phyloP scores from a whole-genome alignment of 1,140 invertebrate species.

The Drosophila subpulchrella region DNA sequence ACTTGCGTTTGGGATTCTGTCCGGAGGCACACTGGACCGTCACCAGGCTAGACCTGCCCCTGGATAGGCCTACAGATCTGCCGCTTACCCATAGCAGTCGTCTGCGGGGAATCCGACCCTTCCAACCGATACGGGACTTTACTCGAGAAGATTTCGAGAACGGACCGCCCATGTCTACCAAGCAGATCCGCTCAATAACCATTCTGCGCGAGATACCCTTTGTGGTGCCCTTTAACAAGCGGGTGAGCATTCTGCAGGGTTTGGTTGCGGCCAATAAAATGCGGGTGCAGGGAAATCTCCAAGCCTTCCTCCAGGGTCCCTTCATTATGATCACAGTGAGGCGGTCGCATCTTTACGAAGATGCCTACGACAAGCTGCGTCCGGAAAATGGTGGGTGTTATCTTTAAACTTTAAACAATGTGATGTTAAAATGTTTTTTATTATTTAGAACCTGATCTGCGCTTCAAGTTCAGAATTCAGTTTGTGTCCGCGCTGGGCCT shows the following conservation, averaged over 20 bases:
- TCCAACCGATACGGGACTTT: slow-evolving; percentile 87
- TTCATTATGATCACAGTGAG: slow-evolving; percentile 93
- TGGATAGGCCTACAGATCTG: slow-evolving; percentile 87
- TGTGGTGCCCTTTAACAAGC: slow-evolving; percentile 94
- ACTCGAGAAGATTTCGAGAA: slow-evolving; percentile 89
- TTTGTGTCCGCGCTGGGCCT: slow-evolving; percentile 95
- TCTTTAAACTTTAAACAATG: background rate
- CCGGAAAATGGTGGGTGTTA: slow-evolving; percentile 91
- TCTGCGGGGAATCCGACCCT: slow-evolving; percentile 87
- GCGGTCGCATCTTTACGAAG: slow-evolving; percentile 97
- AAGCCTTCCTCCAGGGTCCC: slow-evolving; percentile 90
- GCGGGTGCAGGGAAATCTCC: slow-evolving; percentile 88
- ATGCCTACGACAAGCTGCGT: slow-evolving; percentile 97
- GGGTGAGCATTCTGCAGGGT: slow-evolving; percentile 94
- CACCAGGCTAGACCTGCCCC: slow-evolving; percentile 88
- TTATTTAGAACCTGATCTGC: slow-evolving; percentile 92
- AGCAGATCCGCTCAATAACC: slow-evolving; percentile 94
- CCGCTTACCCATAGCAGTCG: slow-evolving; percentile 87
- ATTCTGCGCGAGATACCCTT: slow-evolving; percentile 97
- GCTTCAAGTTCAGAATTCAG: slow-evolving; percentile 94
- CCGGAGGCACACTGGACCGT: slow-evolving; percentile 92
- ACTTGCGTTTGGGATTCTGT: slow-evolving; percentile 91
- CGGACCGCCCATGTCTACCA: slow-evolving; percentile 93
- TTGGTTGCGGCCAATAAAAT: slow-evolving; percentile 85
- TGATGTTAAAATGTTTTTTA: background rate